These are phyloP conservation scores for Xenus cinereus DNA, from an alignment of 2,113 vertebrate species.

Conservation along the genomic window DNA sequence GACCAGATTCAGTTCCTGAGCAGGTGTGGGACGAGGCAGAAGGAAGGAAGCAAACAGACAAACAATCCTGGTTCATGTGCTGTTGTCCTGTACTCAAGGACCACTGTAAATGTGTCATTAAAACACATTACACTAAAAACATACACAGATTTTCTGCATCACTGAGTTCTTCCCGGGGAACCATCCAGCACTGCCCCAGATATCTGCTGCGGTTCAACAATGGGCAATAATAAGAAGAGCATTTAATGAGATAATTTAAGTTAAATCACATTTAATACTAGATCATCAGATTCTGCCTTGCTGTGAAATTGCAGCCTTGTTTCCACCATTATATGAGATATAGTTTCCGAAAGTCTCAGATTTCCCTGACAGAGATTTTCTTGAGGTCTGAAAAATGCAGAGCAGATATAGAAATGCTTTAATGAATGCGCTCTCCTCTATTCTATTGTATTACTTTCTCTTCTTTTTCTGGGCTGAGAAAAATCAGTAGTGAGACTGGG, in stretches of 20 bases:
- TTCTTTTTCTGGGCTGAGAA: background rate
- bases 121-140: background rate
- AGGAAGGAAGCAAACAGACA: background rate
- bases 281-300: background rate
- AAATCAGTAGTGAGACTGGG: background rate
- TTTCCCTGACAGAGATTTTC: conserved; percentile 1
- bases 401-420: background rate
- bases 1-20: background rate
- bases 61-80: background rate
- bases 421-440: background rate
- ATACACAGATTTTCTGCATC: background rate
- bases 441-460: background rate
- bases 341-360: background rate
- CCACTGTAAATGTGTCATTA: background rate
- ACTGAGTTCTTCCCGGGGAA: background rate
- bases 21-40: accelerated
- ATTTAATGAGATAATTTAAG: conserved; percentile 25
- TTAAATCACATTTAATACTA: background rate
- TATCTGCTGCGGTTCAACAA: background rate
- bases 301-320: background rate
- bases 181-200: background rate
- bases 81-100: background rate
- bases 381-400: conserved; percentile 26
- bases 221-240: background rate
- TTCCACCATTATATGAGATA: background rate